Conservation (phyloP, 2,888 invertebrate genomes). For the Agrochola lota region DNA sequence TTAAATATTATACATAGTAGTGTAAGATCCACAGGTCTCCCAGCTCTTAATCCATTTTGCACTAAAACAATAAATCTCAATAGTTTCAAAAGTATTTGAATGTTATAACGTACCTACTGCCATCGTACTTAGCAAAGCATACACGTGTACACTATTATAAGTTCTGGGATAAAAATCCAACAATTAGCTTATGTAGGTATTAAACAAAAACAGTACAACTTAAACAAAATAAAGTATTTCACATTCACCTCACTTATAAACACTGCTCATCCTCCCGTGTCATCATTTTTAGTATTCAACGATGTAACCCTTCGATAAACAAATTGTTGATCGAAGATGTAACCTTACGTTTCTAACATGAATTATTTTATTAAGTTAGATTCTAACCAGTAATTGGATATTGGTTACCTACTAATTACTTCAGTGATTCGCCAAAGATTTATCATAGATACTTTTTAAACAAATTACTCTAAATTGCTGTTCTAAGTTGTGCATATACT, state of each 20-base stretch:
- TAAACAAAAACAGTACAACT: background rate
- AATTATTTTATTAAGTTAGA: background rate
- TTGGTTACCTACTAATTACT: background rate
- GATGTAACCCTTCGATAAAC: no score
- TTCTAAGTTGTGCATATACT: background rate
- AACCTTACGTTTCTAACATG: background rate
- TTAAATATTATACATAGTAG: conserved; percentile 11
- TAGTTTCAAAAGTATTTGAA: background rate
- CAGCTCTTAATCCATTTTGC: background rate
- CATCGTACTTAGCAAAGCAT: no score
- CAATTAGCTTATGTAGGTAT: no score
- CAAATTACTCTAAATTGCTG: background rate
- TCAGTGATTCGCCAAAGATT: background rate
- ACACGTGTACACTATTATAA: background rate
- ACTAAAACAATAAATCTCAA: background rate
- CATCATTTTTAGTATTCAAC: background rate
- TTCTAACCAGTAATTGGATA: no score
- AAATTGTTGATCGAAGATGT: no score
- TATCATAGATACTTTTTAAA: background rate
- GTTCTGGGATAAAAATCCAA: background rate
- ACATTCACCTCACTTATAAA: background rate
- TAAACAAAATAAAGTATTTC: background rate
- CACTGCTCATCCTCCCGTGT: no score
- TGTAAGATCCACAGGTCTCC: background rate
- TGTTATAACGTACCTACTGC: background rate